These are phyloP conservation scores for Protomyctophum bolini DNA, from an alignment of 2,113 vertebrate genomes.

Conservation along the genomic window DNA sequence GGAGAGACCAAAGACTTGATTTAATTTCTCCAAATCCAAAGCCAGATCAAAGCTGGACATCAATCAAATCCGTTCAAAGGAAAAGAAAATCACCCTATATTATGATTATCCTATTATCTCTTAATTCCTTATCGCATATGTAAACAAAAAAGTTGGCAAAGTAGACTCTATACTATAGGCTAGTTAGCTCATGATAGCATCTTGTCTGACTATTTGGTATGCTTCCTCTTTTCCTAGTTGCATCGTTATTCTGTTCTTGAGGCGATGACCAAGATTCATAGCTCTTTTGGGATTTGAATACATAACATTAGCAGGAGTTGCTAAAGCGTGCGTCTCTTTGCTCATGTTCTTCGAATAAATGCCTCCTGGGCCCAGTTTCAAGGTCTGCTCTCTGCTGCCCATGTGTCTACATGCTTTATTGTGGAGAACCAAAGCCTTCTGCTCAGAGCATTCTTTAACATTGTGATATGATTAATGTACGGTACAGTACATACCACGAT, in stretches of 20 bases:
- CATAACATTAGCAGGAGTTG: constrained; percentile 63
- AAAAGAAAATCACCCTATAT: constrained; percentile 25
- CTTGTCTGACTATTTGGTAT: constrained; percentile 44
- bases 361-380: constrained; percentile 58
- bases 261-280: constrained; percentile 53
- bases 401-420: constrained; percentile 44
- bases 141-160: constrained; percentile 25
- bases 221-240: constrained; percentile 36
- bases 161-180: constrained; percentile 1
- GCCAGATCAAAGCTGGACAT: constrained; percentile 22
- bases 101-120: constrained; percentile 30
- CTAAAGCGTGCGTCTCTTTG: constrained; percentile 58
- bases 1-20: constrained; percentile 25
- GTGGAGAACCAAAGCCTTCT: constrained; percentile 34
- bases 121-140: constrained; percentile 34
- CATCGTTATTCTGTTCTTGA: constrained; percentile 41
- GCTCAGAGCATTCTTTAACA: constrained; percentile 38
- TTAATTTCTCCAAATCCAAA: constrained; percentile 14
- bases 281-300: constrained; percentile 56
- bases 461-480: constrained; percentile 16
- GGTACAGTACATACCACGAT: constrained; percentile 13
- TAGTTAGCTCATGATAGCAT: constrained; percentile 31
- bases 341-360: constrained; percentile 61
- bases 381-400: constrained; percentile 48
- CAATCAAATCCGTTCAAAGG: constrained; percentile 3